Evolutionary conservation across 2,888 invertebrate genomes (phyloP).

Genomic region (Dicycla oo): DNA sequence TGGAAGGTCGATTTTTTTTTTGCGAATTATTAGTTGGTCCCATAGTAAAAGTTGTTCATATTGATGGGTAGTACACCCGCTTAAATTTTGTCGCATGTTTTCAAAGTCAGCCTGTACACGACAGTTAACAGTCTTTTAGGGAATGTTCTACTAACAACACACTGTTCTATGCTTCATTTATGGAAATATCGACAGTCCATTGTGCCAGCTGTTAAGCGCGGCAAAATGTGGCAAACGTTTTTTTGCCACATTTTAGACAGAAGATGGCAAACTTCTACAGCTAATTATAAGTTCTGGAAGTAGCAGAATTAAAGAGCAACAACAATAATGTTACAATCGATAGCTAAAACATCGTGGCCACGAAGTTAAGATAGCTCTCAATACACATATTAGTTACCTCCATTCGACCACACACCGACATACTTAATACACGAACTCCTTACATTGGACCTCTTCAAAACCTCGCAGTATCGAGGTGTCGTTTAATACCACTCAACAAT

Average conservation of each 20-base stretch:
- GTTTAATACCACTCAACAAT: constrained; percentile 3
- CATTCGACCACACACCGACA: constrained; percentile 22
- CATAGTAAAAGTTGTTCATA: no score
- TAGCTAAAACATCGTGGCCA: background rate
- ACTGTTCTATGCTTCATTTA: no score
- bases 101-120: fast-evolving
- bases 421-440: constrained; percentile 30
- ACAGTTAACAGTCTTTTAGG: background rate
- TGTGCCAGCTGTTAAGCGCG: no score
- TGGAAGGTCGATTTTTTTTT: no score
- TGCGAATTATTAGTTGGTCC: no score
- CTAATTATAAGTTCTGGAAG: background rate
- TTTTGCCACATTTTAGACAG: no score
- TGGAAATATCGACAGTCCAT: background rate
- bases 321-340: background rate
- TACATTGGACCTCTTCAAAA: constrained; percentile 37
- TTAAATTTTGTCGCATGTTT: no score
- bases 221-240: no score
- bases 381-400: background rate
- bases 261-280: no score
- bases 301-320: constrained; percentile 1
- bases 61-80: no score
- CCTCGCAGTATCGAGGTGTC: constrained; percentile 10
- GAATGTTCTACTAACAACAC: background rate
- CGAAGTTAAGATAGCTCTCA: background rate